Evolutionary conservation across 23 tunicate genomes (phyloP).

Genomic region (Styela clava): DNA sequence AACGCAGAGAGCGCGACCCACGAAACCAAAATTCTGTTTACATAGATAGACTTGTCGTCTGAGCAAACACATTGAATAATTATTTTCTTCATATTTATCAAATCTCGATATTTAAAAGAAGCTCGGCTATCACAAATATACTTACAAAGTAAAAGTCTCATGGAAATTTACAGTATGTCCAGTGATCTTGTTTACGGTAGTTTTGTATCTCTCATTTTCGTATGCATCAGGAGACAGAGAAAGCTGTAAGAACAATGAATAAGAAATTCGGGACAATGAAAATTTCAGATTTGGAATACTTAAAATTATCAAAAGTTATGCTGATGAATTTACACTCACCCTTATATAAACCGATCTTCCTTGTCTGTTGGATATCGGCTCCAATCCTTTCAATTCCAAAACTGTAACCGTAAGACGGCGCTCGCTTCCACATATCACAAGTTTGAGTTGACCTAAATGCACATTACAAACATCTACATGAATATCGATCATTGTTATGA

Average conservation of each 20-base stretch:
- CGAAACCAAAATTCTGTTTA: too few species aligned
- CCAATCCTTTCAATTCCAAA: slow-evolving; percentile 29
- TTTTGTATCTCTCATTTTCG: slow-evolving; percentile 33
- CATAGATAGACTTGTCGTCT: too few species aligned
- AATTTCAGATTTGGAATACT: too few species aligned
- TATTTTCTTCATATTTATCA: too few species aligned
- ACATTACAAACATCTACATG: neutral
- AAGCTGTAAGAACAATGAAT: slow-evolving; percentile 17
- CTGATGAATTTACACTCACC: neutral
- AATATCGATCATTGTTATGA: neutral
- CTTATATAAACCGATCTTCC: neutral
- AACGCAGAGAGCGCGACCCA: too few species aligned
- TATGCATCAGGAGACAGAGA: slow-evolving; percentile 47
- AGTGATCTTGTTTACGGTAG: neutral
- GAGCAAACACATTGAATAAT: too few species aligned
- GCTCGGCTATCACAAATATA: too few species aligned
- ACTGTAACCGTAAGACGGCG: slow-evolving; percentile 41
- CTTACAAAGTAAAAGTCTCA: slow-evolving; percentile 59
- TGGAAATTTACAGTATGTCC: slow-evolving; percentile 25
- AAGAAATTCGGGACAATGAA: neutral
- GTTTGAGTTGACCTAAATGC: slow-evolving; percentile 49
- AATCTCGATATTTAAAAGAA: too few species aligned
- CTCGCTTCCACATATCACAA: slow-evolving; percentile 34
- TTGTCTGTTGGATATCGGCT: neutral
- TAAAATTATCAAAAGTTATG: too few species aligned